Evolutionary conservation across 2,113 vertebrate species (phyloP).

Genomic region (Chaenogobius annularis): DNA sequence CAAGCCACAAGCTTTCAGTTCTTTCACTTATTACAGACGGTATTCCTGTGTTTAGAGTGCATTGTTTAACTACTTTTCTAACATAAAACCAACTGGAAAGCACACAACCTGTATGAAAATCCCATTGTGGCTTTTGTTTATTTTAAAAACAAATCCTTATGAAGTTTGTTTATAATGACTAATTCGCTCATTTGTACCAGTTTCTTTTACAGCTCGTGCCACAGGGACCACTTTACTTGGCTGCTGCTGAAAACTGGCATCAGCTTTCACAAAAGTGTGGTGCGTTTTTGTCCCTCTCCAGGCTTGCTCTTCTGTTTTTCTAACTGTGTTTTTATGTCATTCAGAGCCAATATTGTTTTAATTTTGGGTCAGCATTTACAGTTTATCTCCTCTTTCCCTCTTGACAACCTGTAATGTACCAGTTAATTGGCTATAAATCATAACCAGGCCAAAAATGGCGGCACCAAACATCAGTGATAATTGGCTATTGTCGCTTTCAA

Average conservation of each 20-base stretch:
- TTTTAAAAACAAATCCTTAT: not conserved
- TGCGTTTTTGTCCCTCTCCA: not conserved
- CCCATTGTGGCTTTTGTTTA: not conserved
- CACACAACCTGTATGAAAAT: not conserved
- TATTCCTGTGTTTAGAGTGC: too few relatives aligned
- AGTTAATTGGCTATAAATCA: conserved; percentile 25
- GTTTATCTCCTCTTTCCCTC: conserved; percentile 10
- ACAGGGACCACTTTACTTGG: not conserved
- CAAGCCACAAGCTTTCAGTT: too few relatives aligned
- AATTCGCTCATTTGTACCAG: not conserved
- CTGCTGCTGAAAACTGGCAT: not conserved
- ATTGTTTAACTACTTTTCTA: not conserved
- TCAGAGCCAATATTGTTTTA: not conserved
- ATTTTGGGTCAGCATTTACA: not conserved
- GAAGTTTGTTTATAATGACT: not conserved
- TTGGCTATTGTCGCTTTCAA: conserved; percentile 17
- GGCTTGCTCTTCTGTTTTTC: too few relatives aligned
- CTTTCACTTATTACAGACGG: too few relatives aligned
- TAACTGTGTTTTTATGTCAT: not conserved
- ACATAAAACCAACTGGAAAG: not conserved
- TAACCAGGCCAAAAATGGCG: not conserved
- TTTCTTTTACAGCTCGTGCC: not conserved
- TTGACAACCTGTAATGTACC: conserved; percentile 14
- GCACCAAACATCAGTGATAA: conserved; percentile 23
- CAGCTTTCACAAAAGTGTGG: not conserved